phyloP scores from a whole-genome alignment of 2,113 vertebrate species.

The Dascyllus trimaculatus region DNA sequence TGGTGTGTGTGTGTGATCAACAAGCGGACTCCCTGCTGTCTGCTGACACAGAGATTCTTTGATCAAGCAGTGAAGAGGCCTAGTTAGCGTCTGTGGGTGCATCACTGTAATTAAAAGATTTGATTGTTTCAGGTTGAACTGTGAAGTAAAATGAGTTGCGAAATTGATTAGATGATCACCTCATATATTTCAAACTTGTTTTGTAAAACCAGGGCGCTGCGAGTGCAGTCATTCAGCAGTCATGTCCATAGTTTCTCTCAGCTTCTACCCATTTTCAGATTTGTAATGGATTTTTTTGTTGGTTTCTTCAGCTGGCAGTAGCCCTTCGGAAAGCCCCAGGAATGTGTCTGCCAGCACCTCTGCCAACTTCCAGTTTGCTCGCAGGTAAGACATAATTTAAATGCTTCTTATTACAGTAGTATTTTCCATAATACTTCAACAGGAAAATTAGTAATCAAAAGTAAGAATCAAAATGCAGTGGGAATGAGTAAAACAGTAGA shows the following conservation, averaged over 20 bases:
- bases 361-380: constrained; percentile 92
- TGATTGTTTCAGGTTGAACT: constrained; percentile 4
- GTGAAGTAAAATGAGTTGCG: neutral
- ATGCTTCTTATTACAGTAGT: constrained; percentile 3
- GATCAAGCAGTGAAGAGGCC: neutral
- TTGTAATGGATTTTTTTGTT: neutral
- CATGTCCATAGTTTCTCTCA: neutral
- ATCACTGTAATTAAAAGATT: neutral
- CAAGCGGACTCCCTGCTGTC: constrained; percentile 19
- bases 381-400: constrained; percentile 86
- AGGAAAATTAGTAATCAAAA: neutral
- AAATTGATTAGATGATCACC: neutral
- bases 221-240: neutral
- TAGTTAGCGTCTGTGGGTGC: neutral
- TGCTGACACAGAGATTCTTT: constrained; percentile 18
- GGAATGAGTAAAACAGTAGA: too few relatives aligned
- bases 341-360: constrained; percentile 90
- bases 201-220: neutral
- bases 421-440: neutral
- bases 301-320: constrained; percentile 88
- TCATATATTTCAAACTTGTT: neutral
- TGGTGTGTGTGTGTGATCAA: neutral
- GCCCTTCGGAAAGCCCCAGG: constrained; percentile 94
- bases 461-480: neutral
- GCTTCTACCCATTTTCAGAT: neutral